Evolutionary conservation across 2,888 invertebrate species (phyloP).

Genomic region (Taphrorychus bicolor): DNA sequence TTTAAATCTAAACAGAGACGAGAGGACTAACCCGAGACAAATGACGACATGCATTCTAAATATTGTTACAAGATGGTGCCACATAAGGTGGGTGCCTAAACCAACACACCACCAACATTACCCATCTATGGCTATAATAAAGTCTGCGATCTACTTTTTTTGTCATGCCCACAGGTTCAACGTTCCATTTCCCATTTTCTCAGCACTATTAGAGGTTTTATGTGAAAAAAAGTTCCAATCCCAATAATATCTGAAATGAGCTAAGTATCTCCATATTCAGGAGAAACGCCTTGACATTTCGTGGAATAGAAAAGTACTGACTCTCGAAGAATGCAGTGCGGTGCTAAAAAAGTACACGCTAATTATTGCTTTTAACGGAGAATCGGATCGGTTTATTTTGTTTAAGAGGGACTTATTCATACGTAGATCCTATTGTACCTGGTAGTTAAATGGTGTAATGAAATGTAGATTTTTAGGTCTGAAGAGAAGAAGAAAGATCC

Average conservation of each 20-base stretch:
- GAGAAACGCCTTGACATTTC: slow-evolving; percentile 53
- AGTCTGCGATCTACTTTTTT: too few species aligned
- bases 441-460: neutral
- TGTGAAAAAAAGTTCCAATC: neutral
- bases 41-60: too few species aligned
- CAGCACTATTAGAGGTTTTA: neutral
- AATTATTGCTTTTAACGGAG: slow-evolving; percentile 22
- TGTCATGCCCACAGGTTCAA: neutral
- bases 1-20: too few species aligned
- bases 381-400: neutral
- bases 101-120: too few species aligned
- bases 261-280: slow-evolving; percentile 49
- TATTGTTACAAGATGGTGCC: too few species aligned
- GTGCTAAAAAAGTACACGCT: slow-evolving; percentile 18
- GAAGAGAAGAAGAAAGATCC: too few species aligned
- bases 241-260: slow-evolving; percentile 33
- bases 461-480: neutral
- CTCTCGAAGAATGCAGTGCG: slow-evolving; percentile 47
- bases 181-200: neutral
- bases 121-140: too few species aligned
- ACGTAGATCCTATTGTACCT: neutral
- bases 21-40: too few species aligned
- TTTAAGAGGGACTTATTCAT: neutral
- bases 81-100: too few species aligned
- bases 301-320: slow-evolving; percentile 49